Evolutionary conservation across 2,113 vertebrate species (phyloP).

Genomic region (Murina feae): DNA sequence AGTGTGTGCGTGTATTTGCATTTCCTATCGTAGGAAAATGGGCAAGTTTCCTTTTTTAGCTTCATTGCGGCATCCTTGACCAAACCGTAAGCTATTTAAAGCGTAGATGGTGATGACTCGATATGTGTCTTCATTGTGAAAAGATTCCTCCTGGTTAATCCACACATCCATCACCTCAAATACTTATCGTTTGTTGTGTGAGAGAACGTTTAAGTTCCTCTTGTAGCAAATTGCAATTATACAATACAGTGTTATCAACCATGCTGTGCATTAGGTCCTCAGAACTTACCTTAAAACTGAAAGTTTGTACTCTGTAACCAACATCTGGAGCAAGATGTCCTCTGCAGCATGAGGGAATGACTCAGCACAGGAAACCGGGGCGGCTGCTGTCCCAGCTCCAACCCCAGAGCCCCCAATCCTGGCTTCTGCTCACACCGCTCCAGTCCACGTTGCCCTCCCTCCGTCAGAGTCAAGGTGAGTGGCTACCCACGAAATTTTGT

Average conservation of each 20-base stretch:
- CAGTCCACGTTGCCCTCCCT: too few relatives aligned
- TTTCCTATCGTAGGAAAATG: neutral
- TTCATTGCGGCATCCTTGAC: neutral
- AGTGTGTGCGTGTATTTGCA: neutral
- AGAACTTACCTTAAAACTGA: neutral
- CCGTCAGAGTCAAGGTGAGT: too few relatives aligned
- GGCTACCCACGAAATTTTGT: too few relatives aligned
- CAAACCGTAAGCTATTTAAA: neutral
- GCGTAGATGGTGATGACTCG: neutral
- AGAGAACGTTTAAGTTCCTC: neutral
- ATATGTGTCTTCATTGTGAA: neutral
- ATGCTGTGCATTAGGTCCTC: neutral
- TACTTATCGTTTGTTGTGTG: neutral
- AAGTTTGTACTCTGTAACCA: neutral
- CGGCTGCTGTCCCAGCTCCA: too few relatives aligned
- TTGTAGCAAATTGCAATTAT: neutral
- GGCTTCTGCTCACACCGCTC: too few relatives aligned
- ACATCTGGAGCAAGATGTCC: neutral
- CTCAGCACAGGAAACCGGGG: too few relatives aligned
- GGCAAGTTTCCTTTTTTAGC: neutral
- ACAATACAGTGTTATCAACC: neutral
- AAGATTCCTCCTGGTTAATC: neutral
- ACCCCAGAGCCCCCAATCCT: too few relatives aligned
- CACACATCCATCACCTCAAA: neutral
- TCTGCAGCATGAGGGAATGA: too few relatives aligned